Base-by-base conservation (phyloP, 2,113 vertebrate species). In the Phaethornis superciliosus region DNA sequence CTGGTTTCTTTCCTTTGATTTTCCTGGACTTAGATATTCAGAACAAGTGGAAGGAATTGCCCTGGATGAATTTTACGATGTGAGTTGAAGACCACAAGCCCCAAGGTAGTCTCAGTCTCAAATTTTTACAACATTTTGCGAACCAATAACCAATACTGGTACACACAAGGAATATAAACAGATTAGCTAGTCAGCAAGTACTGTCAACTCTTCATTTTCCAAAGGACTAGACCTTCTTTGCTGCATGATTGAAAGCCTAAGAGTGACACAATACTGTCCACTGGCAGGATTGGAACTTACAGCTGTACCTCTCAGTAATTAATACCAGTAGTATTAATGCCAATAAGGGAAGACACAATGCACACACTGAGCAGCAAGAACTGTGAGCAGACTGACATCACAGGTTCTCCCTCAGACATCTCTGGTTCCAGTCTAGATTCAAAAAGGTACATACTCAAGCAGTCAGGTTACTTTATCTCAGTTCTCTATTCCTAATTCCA, bases 51-150 rank as follows among this genome's bases (percentile, higher is more conserved):
- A 92, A 52, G 23, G 40, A 70, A 60, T 47, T 49, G 37, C n/a
- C 28, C 23, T 9, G 63, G 7, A 26, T 33, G 24, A 93, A 15
- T 32, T 81, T 37, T 17, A 71, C 44, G 27, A 67, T 59, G 7
- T 55, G 42, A 12, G 18, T 87, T 27, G 37, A 35, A 44, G 33
- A 28, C 56, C 15, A 52, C 20, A 76, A 88, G 35, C 5, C 46
- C 22, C 3, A 8, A 3, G 5, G 2, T n/a, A 59, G 3, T 12
- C n/a, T 35, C 11, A 27, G 26, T 27, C 27, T 82, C 44, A 23
- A 74, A 2, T 28, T 11, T 30, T 37, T 37, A 27, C 0, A 10
- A 5, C 3, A 1, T 67, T 67, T 74, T 69, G 17, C 21, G n/a
- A 71, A 74, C 42, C 56, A 86, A 0, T 70, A 85, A 78, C 8